phyloP scores from a whole-genome alignment of 2,113 vertebrate genomes.

The Agapornis roseicollis region DNA sequence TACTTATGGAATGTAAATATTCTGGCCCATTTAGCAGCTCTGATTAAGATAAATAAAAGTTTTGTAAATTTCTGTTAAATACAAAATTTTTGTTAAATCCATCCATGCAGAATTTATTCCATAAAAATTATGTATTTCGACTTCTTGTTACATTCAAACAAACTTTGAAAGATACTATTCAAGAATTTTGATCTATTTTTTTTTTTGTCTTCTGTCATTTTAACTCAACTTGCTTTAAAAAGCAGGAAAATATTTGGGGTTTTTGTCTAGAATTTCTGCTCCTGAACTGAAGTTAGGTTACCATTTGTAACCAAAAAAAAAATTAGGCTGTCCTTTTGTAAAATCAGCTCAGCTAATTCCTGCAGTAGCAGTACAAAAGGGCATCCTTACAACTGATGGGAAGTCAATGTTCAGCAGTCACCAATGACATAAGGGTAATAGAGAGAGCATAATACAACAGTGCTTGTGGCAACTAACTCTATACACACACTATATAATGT shows the following conservation, averaged over 20 bases:
- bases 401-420: not conserved
- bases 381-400: not conserved
- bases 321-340: not conserved
- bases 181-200: not conserved
- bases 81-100: not conserved
- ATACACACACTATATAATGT: rapidly evolving
- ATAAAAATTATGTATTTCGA: not conserved
- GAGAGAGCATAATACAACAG: not conserved
- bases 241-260: not conserved
- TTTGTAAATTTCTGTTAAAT: not conserved
- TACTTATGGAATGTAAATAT: not conserved
- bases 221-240: not conserved
- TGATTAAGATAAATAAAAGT: not conserved
- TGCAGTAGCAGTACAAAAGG: not conserved
- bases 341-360: not conserved
- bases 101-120: not conserved
- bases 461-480: not conserved
- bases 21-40: not conserved
- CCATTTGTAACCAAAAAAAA: not conserved
- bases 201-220: not conserved
- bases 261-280: not conserved
- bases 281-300: not conserved
- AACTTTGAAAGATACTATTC: not conserved
- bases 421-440: not conserved
- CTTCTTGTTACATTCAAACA: not conserved